phyloP scores from a whole-genome alignment of 2,113 vertebrate genomes.

The Oriolus oriolus region DNA sequence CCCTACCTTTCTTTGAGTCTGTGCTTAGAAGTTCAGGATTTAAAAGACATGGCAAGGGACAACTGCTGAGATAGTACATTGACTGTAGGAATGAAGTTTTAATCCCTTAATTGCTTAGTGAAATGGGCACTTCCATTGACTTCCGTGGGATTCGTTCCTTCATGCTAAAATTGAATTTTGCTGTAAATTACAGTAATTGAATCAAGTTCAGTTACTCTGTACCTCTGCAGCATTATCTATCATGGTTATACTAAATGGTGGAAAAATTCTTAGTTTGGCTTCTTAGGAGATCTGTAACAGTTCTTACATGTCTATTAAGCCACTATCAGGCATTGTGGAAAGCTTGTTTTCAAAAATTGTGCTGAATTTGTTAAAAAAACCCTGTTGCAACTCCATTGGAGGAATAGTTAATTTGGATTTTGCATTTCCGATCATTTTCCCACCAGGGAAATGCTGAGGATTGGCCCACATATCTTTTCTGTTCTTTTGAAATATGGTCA shows the following conservation, averaged over 20 bases:
- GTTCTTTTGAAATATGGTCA: background rate
- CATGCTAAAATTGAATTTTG: background rate
- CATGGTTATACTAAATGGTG: background rate
- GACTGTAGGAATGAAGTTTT: background rate
- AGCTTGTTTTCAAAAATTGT: background rate
- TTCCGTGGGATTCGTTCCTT: background rate
- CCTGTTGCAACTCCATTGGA: fast-evolving
- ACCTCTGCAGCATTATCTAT: background rate
- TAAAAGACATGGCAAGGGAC: background rate
- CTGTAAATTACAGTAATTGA: background rate
- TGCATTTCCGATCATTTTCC: background rate
- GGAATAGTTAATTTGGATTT: background rate
- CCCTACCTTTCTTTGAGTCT: background rate
- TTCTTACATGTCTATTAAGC: background rate
- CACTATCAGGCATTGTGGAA: background rate
- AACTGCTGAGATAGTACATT: background rate
- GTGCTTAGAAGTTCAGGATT: background rate
- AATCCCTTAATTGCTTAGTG: background rate
- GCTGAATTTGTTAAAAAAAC: background rate
- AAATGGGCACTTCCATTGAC: background rate
- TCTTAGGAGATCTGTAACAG: background rate
- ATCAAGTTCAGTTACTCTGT: background rate
- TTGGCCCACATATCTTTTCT: background rate
- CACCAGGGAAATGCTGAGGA: background rate
- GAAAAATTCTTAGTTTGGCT: background rate